These are phyloP conservation scores for Aethes cnicana DNA, from an alignment of 2,888 invertebrate genomes.

Conservation along the genomic window DNA sequence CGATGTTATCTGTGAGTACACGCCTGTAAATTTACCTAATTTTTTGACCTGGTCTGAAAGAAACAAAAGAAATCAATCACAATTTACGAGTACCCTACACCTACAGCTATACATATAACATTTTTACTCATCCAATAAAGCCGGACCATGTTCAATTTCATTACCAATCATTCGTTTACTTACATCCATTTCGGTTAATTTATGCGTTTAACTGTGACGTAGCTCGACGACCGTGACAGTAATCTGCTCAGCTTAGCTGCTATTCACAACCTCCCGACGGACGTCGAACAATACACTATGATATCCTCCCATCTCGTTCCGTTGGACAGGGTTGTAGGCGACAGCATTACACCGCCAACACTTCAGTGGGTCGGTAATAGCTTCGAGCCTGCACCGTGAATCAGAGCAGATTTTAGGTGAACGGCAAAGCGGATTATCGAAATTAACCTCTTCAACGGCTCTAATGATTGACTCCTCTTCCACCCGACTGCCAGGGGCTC, in stretches of 20 bases:
- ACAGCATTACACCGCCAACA: constrained; percentile 10
- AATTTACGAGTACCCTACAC: too few species aligned
- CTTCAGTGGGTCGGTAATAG: constrained; percentile 16
- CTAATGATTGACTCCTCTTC: constrained; percentile 66
- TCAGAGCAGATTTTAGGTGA: constrained; percentile 51
- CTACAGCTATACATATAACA: too few species aligned
- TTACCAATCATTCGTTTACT: not conserved
- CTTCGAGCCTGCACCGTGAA: constrained; percentile 30
- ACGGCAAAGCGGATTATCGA: constrained; percentile 72
- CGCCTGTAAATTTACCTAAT: too few species aligned
- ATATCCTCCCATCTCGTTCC: constrained; percentile 8
- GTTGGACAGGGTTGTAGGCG: not conserved
- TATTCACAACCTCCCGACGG: constrained; percentile 8
- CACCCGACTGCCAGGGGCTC: constrained; percentile 54
- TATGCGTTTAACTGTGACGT: constrained; percentile 8
- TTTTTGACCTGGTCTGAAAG: too few species aligned
- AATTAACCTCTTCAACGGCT: constrained; percentile 72
- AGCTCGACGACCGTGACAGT: constrained; percentile 32
- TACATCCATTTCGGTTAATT: not conserved
- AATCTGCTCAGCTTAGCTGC: constrained; percentile 22
- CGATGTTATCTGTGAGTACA: not conserved
- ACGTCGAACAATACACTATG: not conserved
- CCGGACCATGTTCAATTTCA: not conserved
- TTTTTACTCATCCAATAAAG: too few species aligned
- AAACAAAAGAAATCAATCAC: too few species aligned